Conservation (phyloP, 1,140 invertebrate genomes). For the Eurosta solidaginis region DNA sequence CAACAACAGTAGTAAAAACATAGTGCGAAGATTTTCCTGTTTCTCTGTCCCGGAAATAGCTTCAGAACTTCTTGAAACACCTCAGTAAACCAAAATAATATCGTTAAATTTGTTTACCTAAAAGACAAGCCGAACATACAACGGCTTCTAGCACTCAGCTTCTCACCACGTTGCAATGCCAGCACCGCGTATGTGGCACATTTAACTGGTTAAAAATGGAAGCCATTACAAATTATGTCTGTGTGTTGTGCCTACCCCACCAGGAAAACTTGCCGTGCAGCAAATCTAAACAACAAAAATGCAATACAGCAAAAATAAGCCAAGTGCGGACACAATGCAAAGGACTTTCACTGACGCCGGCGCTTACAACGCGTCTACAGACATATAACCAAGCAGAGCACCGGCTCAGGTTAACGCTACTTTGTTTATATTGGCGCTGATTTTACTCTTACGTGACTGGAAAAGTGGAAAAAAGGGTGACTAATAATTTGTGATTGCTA, state of each 20-base stretch:
- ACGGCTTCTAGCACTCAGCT: neutral
- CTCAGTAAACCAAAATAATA: too few species aligned
- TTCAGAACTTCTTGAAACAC: too few species aligned
- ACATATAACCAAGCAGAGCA: neutral
- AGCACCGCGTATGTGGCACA: slow-evolving; percentile 2
- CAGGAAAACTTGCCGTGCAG: neutral
- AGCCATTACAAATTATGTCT: neutral
- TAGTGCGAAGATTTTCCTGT: too few species aligned
- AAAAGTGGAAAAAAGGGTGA: slow-evolving; percentile 53
- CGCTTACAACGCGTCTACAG: neutral
- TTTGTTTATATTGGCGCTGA: neutral
- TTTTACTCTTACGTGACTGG: neutral
- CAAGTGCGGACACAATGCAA: slow-evolving; percentile 37
- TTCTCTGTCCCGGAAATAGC: too few species aligned
- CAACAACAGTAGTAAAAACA: too few species aligned
- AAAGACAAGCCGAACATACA: neutral
- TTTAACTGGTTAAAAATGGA: neutral
- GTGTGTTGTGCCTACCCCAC: neutral
- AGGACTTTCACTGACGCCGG: slow-evolving; percentile 55
- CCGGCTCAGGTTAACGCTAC: neutral
- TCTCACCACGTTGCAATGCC: neutral
- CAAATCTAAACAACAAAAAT: slow-evolving; percentile 5
- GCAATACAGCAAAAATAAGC: neutral
- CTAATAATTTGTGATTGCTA: slow-evolving; percentile 59
- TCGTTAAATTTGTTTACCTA: slow-evolving; percentile 7